phyloP scores from a whole-genome alignment of 2,797 vertebrate species.

The Smutsia gigantea region DNA sequence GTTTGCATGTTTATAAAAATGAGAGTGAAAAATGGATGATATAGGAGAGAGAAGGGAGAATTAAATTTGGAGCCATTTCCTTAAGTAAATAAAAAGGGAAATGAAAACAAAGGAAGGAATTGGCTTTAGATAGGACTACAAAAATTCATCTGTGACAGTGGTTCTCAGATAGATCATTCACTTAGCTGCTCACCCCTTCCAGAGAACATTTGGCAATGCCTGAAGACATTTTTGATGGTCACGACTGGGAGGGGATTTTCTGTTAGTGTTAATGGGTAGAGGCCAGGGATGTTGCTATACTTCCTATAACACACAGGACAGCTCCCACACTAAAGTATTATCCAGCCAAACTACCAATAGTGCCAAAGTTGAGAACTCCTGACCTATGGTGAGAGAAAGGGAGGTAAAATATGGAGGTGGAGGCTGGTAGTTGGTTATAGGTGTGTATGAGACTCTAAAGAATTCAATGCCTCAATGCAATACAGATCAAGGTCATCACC shows the following conservation, averaged over 20 bases:
- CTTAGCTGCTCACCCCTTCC: not conserved
- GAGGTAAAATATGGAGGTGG: not conserved
- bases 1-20: not conserved
- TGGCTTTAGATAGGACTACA: not conserved
- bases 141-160: not conserved
- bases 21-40: not conserved
- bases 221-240: not conserved
- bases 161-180: not conserved
- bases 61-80: not conserved
- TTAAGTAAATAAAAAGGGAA: not conserved
- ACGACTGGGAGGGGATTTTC: not conserved
- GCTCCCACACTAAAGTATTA: not conserved
- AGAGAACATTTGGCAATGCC: not conserved
- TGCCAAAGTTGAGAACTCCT: not conserved
- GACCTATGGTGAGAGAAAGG: not conserved
- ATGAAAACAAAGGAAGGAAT: not conserved
- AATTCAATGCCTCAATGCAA: not conserved
- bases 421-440: not conserved
- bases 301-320: not conserved
- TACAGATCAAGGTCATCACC: not conserved
- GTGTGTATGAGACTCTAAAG: not conserved
- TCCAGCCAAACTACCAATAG: not conserved
- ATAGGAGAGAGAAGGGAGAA: not conserved
- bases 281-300: not conserved
- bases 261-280: not conserved